Base-by-base conservation (phyloP, 2,888 invertebrate species). In the Podabrus alpinus region DNA sequence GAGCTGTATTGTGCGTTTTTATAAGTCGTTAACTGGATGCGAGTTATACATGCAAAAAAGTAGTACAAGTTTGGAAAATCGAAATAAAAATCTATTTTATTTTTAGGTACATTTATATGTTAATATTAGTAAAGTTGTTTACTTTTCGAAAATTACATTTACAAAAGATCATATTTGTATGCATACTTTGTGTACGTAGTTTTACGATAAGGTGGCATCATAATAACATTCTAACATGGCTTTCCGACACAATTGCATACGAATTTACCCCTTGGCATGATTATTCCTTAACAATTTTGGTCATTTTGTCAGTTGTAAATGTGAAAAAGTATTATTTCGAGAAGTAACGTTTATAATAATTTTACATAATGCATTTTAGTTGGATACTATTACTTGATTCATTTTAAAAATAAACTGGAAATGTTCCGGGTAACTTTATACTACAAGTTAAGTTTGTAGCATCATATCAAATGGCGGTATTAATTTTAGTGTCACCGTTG, bases 401-500 rank as follows among this genome's bases (percentile, higher is more conserved):
- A 29, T 29, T 45, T 45, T 45, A n/a, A 45, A 45, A 45, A 45
- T 45, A 45, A 45, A n/a, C 7, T 45, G 2, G 45, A 45, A 45
- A 45, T 45, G 45, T 45, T 45, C 13, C 45, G 45, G 45, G 62
- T 70, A 62, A 21, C 25, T 16, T 66, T 68, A 68, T 68, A 68
- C 71, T 71, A 45, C 7, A n/a, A 45, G 45, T 45, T 45, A 45
- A 45, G 45, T 45, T 45, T 45, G 25, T 74, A 67, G 71, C n/a
- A 19, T 21, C 64, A 72, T 66, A 64, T 69, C 68, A 72, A 75
- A 75, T 64, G 75, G 60, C 59, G 71, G 69, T 62, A 75, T 75
- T 75, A 75, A 75, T 71, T 75, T 71, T 62, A 59, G 70, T 25
- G 68, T 67, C 75, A 69, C 68, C 71, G 72, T 60, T 66, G 72